These are phyloP conservation scores for Calyptomena viridis DNA, from an alignment of 2,113 vertebrate species.

Conservation along the genomic window DNA sequence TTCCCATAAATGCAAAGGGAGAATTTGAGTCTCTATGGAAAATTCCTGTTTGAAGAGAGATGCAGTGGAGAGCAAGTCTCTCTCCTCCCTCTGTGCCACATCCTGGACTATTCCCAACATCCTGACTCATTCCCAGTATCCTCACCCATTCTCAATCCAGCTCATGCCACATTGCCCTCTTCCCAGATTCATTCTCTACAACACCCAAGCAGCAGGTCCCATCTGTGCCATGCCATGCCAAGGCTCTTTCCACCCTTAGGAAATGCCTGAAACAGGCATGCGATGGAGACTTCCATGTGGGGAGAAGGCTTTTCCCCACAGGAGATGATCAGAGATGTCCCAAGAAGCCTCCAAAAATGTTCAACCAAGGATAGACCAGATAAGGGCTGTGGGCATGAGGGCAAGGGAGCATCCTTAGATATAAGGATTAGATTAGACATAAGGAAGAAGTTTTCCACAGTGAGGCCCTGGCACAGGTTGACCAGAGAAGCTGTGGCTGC, in stretches of 20 bases:
- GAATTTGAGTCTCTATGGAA: neutral
- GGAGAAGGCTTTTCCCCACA: neutral
- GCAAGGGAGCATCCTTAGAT: neutral
- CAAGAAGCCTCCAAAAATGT: neutral
- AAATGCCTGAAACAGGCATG: neutral
- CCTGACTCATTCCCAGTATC: neutral
- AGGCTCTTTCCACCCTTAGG: too few species aligned
- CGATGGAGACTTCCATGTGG: neutral
- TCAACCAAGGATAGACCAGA: neutral
- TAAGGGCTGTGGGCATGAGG: neutral
- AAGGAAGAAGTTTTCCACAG: neutral
- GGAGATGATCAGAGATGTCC: neutral
- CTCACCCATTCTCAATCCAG: neutral
- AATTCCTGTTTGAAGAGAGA: neutral
- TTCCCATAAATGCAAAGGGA: fast-evolving
- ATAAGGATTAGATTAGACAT: neutral
- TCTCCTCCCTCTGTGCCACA: neutral
- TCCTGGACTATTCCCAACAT: neutral
- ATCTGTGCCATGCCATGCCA: fast-evolving
- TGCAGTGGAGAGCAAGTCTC: too few species aligned
- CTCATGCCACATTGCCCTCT: fast-evolving
- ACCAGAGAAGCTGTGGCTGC: neutral
- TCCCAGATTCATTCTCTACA: neutral
- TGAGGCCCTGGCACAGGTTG: neutral
- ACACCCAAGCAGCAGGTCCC: neutral